Conservation (phyloP, 2,797 vertebrate species). For the Paguma larvata region DNA sequence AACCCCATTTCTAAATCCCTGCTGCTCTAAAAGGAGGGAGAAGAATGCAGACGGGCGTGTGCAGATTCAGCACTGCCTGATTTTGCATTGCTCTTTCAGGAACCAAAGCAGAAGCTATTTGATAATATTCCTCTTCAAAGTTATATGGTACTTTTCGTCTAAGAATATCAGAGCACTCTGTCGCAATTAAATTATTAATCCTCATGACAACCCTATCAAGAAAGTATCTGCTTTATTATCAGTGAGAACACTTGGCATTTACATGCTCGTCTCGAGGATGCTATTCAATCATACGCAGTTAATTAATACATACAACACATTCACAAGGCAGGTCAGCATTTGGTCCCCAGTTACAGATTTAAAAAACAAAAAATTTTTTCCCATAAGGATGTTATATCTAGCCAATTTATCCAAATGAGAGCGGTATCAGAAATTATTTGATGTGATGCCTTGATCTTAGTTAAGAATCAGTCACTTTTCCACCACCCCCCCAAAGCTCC, state of each 20-base stretch:
- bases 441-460: slow-evolving; percentile 36
- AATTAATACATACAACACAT: slow-evolving; percentile 65
- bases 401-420: slow-evolving; percentile 30
- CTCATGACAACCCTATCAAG: slow-evolving; percentile 76
- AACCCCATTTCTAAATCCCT: slow-evolving; percentile 30
- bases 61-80: slow-evolving; percentile 24
- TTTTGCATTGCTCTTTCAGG: slow-evolving; percentile 61
- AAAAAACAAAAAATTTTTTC: neutral
- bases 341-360: slow-evolving; percentile 30
- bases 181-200: slow-evolving; percentile 84
- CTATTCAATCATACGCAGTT: slow-evolving; percentile 61
- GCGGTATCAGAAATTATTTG: neutral
- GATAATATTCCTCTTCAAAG: slow-evolving; percentile 73
- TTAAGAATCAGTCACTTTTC: neutral
- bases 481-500: neutral
- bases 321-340: slow-evolving; percentile 51
- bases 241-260: slow-evolving; percentile 82
- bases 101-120: slow-evolving; percentile 76
- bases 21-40: neutral
- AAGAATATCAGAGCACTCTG: slow-evolving; percentile 80
- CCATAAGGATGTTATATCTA: slow-evolving; percentile 19
- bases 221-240: slow-evolving; percentile 82
- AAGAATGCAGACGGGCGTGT: neutral
- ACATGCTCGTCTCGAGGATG: slow-evolving; percentile 58
- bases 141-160: slow-evolving; percentile 74